Conservation (phyloP, 2,797 vertebrate species). For the Arctocebus calabarensis region DNA sequence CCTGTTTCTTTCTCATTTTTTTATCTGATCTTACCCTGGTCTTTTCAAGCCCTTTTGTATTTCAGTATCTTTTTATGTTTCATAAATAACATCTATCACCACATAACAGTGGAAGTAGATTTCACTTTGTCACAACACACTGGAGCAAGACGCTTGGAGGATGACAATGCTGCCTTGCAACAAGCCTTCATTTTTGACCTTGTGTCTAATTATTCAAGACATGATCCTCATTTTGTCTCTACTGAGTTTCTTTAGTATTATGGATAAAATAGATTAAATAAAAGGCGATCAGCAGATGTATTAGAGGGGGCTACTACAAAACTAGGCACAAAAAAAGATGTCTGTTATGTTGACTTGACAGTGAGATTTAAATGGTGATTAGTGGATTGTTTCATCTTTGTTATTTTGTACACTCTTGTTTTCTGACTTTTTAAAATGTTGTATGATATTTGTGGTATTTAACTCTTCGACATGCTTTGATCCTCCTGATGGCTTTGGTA, state of each 20-base stretch:
- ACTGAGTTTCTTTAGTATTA: conserved; percentile 65
- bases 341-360: conserved; percentile 44
- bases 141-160: conserved; percentile 85
- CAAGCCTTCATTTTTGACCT: conserved; percentile 79
- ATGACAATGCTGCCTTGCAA: conserved; percentile 68
- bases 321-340: not conserved
- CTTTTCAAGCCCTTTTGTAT: conserved; percentile 88
- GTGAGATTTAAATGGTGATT: conserved; percentile 62
- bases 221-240: conserved; percentile 69
- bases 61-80: conserved; percentile 89
- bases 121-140: conserved; percentile 86
- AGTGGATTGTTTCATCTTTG: not conserved
- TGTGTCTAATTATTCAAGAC: conserved; percentile 84
- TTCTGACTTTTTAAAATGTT: conserved; percentile 46
- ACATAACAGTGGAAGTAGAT: conserved; percentile 87
- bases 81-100: conserved; percentile 87
- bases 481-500: conserved; percentile 1
- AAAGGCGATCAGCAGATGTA: conserved; percentile 63
- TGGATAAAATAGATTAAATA: conserved; percentile 72
- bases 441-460: not conserved
- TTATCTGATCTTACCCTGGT: conserved; percentile 89
- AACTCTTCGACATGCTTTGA: conserved; percentile 51
- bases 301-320: conserved; percentile 64
- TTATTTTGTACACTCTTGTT: conserved; percentile 6
- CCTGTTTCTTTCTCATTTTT: conserved; percentile 88